phyloP scores from a whole-genome alignment of 1,140 invertebrate species.

The Neotoxoptera formosana region DNA sequence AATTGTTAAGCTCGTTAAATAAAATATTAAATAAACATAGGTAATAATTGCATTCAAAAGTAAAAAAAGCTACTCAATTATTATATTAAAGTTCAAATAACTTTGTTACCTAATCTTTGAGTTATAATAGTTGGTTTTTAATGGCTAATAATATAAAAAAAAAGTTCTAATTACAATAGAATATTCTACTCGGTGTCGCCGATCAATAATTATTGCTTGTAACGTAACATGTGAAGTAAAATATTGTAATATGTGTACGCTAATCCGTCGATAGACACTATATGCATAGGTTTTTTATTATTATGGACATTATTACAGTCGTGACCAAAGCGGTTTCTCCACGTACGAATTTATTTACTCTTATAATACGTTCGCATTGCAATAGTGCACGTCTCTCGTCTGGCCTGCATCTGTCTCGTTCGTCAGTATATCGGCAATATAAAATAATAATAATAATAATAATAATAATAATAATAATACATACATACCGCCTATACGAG shows the following conservation, averaged over 20 bases:
- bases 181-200: not conserved
- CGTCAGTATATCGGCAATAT: not conserved
- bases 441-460: not conserved
- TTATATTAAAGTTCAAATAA: too few species aligned
- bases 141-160: too few species aligned
- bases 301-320: not conserved
- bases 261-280: not conserved
- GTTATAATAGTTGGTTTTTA: too few species aligned
- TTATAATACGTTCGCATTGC: not conserved
- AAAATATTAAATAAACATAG: too few species aligned
- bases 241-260: not conserved
- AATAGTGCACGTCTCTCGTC: not conserved
- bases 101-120: too few species aligned
- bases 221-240: not conserved
- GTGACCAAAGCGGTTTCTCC: not conserved
- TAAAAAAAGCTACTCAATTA: too few species aligned
- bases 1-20: not conserved
- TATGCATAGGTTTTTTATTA: not conserved
- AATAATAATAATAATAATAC: not conserved
- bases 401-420: not conserved
- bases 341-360: conserved; percentile 2
- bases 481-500: not conserved
- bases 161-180: not conserved
- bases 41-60: too few species aligned
- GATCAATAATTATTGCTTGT: not conserved